Evolutionary conservation across 2,113 vertebrate genomes (phyloP), one percentile per base, ranked within the genome.

Genomic region (Brienomyrus brachyistius): DNA sequence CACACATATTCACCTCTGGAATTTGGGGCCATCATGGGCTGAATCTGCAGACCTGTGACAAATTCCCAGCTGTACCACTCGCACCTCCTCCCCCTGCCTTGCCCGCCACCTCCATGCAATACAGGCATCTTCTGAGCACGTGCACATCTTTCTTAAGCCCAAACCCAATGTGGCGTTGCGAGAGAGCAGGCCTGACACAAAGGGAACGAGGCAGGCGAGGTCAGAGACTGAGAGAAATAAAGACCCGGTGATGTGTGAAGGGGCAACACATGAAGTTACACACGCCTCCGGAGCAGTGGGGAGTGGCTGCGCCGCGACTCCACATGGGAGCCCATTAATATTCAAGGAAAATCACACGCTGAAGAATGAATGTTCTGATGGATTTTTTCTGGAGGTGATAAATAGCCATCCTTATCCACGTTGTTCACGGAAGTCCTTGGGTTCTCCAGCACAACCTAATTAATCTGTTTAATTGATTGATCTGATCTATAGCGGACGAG

Each of bases 391-490:
- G 47, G 90, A 89, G 91, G 91, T 95, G 93, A 96, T 94, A 95
- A 95, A 95, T 92, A 88, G 88, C 89, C 80, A 92, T 2, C 54
- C 92, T 88, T 1, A 86, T 89, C 90, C 88, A 88, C 91, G 91
- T 91, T 88, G 23, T 94, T 94, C 92, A 88, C 92, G 91, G 93
- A 90, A 94, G 93, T 91, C 90, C 92, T 94, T 94, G 90, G 90
- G 93, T 88, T 51, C 93, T 94, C 94, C 93, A 94, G 92, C 90
- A 92, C 90, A 88, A 92, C 91, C 95, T 95, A 94, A 97, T 96
- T 96, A 95, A 95, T 95, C 93, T 92, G 90, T 92, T 95, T 96
- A 95, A 96, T 96, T 95, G 95, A 96, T 93, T 93, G 94, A 95
- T 94, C 91, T 91, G 94, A 91, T 89, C 93, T 89, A 91, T 50